phyloP scores from a whole-genome alignment of 1,140 invertebrate species.

The Leptopilina clavipes region DNA sequence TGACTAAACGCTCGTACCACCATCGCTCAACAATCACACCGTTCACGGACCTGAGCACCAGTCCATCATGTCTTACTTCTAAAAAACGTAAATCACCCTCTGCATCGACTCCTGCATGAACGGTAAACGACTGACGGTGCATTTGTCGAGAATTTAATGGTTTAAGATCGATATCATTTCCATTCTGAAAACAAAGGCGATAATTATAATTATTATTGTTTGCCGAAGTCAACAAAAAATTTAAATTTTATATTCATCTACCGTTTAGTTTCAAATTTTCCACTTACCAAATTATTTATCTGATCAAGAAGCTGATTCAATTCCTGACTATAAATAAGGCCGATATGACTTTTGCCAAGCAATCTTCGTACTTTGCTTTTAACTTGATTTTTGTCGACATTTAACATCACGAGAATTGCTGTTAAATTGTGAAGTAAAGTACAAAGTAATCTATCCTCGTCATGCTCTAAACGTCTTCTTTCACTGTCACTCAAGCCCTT shows the following conservation, averaged over 20 bases:
- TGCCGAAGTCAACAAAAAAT: too few relatives aligned
- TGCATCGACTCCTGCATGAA: conserved; percentile 94
- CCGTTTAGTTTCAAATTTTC: conserved; percentile 3
- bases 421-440: conserved; percentile 97
- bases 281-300: conserved; percentile 92
- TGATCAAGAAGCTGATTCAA: conserved; percentile 97
- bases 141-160: conserved; percentile 92
- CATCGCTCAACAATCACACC: conserved; percentile 97
- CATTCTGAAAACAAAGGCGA: conserved; percentile 82
- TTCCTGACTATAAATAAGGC: conserved; percentile 97
- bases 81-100: conserved; percentile 95
- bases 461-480: conserved; percentile 95
- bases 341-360: conserved; percentile 98
- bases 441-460: conserved; percentile 96
- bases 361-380: conserved; percentile 94
- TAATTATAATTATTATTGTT: too few relatives aligned
- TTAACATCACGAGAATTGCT: conserved; percentile 96
- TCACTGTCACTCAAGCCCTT: conserved; percentile 95
- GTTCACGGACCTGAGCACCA: conserved; percentile 93
- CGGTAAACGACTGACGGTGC: conserved; percentile 98
- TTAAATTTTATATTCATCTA: too few relatives aligned
- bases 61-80: conserved; percentile 98
- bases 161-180: conserved; percentile 97
- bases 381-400: conserved; percentile 89
- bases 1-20: conserved; percentile 99